These are phyloP conservation scores for Xestia sexstrigata DNA, from an alignment of 2,888 invertebrate genomes.

Conservation along the genomic window DNA sequence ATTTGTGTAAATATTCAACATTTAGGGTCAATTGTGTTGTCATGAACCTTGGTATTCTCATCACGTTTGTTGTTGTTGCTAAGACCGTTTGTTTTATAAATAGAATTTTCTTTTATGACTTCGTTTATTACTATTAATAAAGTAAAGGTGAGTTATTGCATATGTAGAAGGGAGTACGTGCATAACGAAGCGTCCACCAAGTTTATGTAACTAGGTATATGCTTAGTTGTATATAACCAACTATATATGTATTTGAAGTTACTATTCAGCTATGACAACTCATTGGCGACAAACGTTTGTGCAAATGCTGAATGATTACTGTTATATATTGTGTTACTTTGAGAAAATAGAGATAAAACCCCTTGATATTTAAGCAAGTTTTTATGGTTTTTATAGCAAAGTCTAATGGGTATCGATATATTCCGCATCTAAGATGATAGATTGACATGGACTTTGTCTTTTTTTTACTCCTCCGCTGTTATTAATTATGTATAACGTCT, in stretches of 20 bases:
- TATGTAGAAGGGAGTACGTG: not conserved
- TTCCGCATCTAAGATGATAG: not conserved
- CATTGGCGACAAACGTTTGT: not conserved
- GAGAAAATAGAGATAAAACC: not conserved
- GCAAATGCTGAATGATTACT: not conserved
- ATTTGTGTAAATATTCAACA: not conserved
- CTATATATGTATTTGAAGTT: not conserved
- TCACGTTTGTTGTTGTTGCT: conserved; percentile 13
- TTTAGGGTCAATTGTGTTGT: not conserved
- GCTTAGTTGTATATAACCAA: not conserved
- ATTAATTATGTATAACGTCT: not conserved
- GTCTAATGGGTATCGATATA: not conserved
- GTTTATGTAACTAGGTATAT: not conserved
- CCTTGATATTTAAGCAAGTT: no score
- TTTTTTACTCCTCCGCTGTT: not conserved
- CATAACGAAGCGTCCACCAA: not conserved
- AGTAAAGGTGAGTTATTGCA: not conserved
- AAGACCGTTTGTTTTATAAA: conserved; percentile 4
- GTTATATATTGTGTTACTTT: not conserved
- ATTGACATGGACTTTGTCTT: not conserved
- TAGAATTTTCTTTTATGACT: not conserved
- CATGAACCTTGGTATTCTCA: conserved; percentile 25
- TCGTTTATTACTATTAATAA: not conserved
- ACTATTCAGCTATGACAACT: not conserved
- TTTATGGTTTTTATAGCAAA: no score